Base-by-base conservation (phyloP, 2,113 vertebrate genomes). In the Mormyrus lacerda region DNA sequence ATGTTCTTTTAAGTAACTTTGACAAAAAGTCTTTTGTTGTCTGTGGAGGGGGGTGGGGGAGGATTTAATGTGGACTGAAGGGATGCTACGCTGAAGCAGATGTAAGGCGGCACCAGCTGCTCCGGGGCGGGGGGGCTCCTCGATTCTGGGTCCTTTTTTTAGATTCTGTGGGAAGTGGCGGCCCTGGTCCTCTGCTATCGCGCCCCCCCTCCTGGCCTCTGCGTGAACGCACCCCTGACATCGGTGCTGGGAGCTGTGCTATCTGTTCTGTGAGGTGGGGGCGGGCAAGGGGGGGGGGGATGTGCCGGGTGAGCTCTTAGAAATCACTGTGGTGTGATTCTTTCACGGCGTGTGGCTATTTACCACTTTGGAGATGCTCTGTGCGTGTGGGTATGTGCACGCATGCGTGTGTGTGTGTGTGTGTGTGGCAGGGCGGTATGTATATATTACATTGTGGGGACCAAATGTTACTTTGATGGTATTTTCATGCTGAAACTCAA, bases 1-100 rank as follows among this genome's bases (percentile, higher is more conserved):
- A 89, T 94, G 94, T 91, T 91, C 93, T 95, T 94, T 94, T 96
- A 95, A 96, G 95, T 95, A 95, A 96, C 94, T 94, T 95, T 95
- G 95, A 95, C 94, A 94, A 94, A 94, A 93, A 83, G 93, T 94
- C 93, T 95, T 94, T 93, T 94, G 92, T 91, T 89, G 91, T 95
- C 94, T 94, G 94, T 92, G 91, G 91, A 91, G 94, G 94, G 93
- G 92, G 31, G 61, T 3, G 27, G 69, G 31, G 69, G 69, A 39
- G 11, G 91, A 94, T 94, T 93, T 95, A 95, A 95, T 96, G 94
- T 95, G 94, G 94, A 95, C 94, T 95, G 95, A 95, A 95, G 93
- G 94, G 93, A 94, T 93, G 93, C 93, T 94, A 93, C 92, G 91
- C 92, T 91, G 95, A 94, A 93, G 93, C 94, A 94, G 95, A 95